Base-by-base conservation (phyloP, 2,113 vertebrate species). In the Lophura nycthemera region DNA sequence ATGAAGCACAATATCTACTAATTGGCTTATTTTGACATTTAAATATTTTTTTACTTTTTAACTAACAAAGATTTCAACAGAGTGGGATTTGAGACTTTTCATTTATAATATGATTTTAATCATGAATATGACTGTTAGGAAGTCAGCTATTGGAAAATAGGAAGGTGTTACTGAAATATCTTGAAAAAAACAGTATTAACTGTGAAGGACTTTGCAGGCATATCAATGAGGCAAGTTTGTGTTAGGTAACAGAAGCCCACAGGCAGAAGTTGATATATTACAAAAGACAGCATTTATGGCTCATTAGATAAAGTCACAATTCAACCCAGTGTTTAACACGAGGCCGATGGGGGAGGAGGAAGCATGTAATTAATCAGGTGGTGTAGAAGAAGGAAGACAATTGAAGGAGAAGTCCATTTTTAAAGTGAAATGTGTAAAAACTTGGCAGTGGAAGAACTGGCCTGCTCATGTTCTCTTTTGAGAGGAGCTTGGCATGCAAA, bases 271-370 rank as follows among this genome's bases (percentile, higher is more conserved):
- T 92, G 89, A 90, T 95, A 22, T 80, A 89, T 93, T 90, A 65
- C 47, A 73, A 83, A 89, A 92, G 92, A 86, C 84, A 92, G 79
- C 34, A 79, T 95, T 94, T 93, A 92, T 83, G 91, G 92, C 89
- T 96, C 87, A 92, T 96, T 97, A 95, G 57, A 75, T 67, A 71
- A 93, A 92, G 67, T 91, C 77, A 80, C 50, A 91, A 52, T 86
- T 47, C 48, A 91, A 36, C 21, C 7, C 21, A 11, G 22, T 64
- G 27, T 66, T 91, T 66, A 82, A 88, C 47, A 66, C 61, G 66
- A 56, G 1, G 25, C 63, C 88, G 83, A 69, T 69, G 69, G 69
- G 52, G 8, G 52, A 42, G 48, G 61, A 65, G 25, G 56, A 86
- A 36, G 8, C 22, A 3, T 13, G 10, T 32, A 88, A 91, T 92